Evolutionary conservation across 2,888 invertebrate species (phyloP).

Genomic region (Toxonevra muliebris): DNA sequence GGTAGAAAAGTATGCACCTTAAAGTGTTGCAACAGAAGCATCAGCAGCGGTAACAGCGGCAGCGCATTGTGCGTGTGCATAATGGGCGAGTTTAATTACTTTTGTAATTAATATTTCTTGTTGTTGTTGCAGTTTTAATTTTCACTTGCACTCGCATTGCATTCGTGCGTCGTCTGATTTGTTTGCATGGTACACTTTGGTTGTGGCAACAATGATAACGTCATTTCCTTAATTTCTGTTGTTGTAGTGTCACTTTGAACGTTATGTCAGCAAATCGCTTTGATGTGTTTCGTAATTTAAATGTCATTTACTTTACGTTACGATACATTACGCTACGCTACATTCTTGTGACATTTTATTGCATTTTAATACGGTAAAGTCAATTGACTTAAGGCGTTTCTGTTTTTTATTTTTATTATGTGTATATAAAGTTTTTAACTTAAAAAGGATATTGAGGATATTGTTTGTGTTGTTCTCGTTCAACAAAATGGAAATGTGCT

Average conservation of each 20-base stretch:
- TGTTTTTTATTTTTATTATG: no score
- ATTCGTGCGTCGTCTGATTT: not conserved
- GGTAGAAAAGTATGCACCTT: not conserved
- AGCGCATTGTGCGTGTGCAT: not conserved
- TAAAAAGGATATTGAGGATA: no score
- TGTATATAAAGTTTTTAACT: no score
- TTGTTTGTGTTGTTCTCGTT: no score
- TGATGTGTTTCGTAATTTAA: constrained; percentile 4
- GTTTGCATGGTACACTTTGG: not conserved
- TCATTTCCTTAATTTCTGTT: no score
- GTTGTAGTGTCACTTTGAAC: no score
- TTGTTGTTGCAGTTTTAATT: not conserved
- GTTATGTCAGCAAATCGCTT: not conserved
- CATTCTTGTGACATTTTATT: constrained; percentile 22
- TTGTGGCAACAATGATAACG: no score
- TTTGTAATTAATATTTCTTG: not conserved
- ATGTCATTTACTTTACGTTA: constrained; percentile 11
- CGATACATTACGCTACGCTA: not conserved
- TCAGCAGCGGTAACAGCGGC: not conserved
- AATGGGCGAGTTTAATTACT: constrained; percentile 10
- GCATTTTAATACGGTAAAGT: constrained; percentile 1
- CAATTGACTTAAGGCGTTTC: not conserved
- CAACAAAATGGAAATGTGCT: no score
- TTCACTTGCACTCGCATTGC: not conserved
- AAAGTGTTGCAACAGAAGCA: not conserved